Base-by-base conservation (phyloP, 2,797 vertebrate species). In the Rhinoraja longicauda region DNA sequence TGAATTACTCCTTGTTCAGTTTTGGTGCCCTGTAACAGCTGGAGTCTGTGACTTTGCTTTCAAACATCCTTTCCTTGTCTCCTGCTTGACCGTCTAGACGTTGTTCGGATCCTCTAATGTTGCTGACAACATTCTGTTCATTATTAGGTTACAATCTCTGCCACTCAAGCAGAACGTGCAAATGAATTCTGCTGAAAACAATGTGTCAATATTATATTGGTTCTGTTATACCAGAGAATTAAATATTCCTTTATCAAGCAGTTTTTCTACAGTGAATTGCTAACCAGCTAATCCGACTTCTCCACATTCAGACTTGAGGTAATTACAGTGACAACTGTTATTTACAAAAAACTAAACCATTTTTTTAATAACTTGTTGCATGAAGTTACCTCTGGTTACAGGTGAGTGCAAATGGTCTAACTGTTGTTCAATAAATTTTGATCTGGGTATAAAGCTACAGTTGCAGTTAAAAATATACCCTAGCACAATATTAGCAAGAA, bases 1-100 rank as follows among this genome's bases (percentile, higher is more conserved):
- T 96, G 95, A 97, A 97, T 96, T 95, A 95, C 94, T 94, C 95
- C 96, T 96, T 97, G 95, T 96, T 96, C 95, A 94, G 92, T 94
- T 93, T 93, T 93, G 93, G 93, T 88, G 93, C 93, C 93, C 93
- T 92, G 90, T 93, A 93, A 94, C 59, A 93, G 93, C 93, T 94
- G 93, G 94, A 95, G 94, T 94, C 93, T 93, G 78, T 93, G 93
- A 93, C 93, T 93, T 93, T 73, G 81, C 88, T 93, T 93, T 94
- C 64, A 93, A 70, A 94, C 92, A 59, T 77, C 62, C 93, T 81
- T 94, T 94, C 70, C 93, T 86, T 72, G 62, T 94, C n/a, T 81
- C 93, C 93, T 94, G 93, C 93, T 93, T 95, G 93, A 77, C 94
- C 90, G 70, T 59, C 93, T 81, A 32, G 90, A 24, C 13, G 26